Evolutionary conservation across 2,888 invertebrate species (phyloP), one percentile per base, ranked within the genome.

Genomic region (Drosophila robusta): DNA sequence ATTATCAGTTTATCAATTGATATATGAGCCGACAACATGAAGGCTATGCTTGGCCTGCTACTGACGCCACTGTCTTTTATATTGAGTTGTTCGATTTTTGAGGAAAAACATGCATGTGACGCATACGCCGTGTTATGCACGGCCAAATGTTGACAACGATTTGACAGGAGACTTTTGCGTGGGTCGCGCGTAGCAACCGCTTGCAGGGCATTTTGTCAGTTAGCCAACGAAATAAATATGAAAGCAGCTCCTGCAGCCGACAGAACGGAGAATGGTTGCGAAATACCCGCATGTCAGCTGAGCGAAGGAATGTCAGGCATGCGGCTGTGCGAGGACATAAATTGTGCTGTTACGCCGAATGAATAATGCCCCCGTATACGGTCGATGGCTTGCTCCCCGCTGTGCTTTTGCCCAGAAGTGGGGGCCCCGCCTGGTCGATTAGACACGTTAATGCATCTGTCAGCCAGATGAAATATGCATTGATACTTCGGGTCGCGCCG

Each of bases 381-480:
- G 3, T 3, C 18, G 18, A 18, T 18, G 18, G 18, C 18, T 18
- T 2, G 18, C 18, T 1, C 18, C 18, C 18, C 26, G 26, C 26
- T 29, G 12, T 12, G 12, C 34, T 34, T 34, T 46, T 67, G 45
- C 49, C 12, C 44, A 24, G 29, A 61, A 70, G 63, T 67, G 61
- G 55, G 56, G 32, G 63, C 58, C 62, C 38, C 67, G 80, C 67
- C 72, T 70, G 72, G 60, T n/a, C 80, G 80, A 78, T 81, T 81
- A 78, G 86, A 79, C 86, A 85, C 82, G 82, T 87, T 87, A 87
- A 85, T 85, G 89, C 78, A 88, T 80, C 66, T 88, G 85, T 88
- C 85, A 85, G 76, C 69, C 80, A 3, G 73, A 88, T 85, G 89
- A 85, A 85, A 85, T 85, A 89, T 89, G 89, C 78, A 83, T 87